Conservation (phyloP, 2,113 vertebrate species). For the Hystrix cristata region DNA sequence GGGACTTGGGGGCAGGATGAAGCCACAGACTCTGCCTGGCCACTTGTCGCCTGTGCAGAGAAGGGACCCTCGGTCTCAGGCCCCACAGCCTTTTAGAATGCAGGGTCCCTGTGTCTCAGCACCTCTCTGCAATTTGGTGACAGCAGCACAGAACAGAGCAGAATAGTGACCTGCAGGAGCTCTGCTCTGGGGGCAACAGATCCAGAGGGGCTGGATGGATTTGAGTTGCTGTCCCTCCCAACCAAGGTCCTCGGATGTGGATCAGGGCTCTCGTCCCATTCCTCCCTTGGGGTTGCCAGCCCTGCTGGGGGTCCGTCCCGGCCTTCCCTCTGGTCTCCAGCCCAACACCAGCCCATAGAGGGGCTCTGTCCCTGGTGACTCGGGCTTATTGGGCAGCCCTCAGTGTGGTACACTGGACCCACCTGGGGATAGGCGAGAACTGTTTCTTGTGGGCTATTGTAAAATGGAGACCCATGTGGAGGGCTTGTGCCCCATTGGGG, state of each 20-base stretch:
- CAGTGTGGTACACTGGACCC: rapidly evolving
- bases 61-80: not conserved
- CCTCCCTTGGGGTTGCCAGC: rapidly evolving
- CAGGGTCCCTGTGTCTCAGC: not conserved
- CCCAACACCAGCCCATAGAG: not conserved
- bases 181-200: not conserved
- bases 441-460: rapidly evolving
- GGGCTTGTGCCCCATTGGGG: rapidly evolving
- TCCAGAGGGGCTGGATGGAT: not conserved
- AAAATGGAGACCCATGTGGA: not conserved
- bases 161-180: not conserved
- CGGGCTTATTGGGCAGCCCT: rapidly evolving
- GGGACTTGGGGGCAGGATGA: not conserved
- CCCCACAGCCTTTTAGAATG: not conserved
- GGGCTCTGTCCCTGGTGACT: rapidly evolving
- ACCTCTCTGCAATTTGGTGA: not conserved
- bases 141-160: not conserved
- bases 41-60: not conserved
- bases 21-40: not conserved
- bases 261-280: too few relatives aligned
- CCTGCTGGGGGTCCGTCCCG: too few relatives aligned
- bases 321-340: too few relatives aligned
- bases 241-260: not conserved
- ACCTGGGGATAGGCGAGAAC: rapidly evolving
- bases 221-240: rapidly evolving